These are phyloP conservation scores for Lydus trimaculatus DNA, from an alignment of 2,888 invertebrate genomes.

Conservation along the genomic window DNA sequence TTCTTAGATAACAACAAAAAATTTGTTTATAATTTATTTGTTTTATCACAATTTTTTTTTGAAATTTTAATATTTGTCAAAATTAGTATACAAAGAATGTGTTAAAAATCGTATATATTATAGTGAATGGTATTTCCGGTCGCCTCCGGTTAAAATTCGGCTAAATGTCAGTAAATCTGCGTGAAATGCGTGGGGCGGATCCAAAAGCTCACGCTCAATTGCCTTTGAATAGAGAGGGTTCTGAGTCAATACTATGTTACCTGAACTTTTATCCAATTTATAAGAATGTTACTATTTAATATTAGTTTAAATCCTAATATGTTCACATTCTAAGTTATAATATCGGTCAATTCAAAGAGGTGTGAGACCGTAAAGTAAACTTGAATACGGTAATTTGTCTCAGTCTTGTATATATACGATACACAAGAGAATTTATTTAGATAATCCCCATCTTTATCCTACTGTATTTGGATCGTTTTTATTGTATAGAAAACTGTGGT, in stretches of 20 bases:
- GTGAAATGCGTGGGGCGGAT: conserved; percentile 59
- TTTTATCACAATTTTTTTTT: no score
- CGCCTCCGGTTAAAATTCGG: conserved; percentile 42
- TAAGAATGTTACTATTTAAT: conserved; percentile 35
- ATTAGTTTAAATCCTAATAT: conserved; percentile 13
- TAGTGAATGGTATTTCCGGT: conserved; percentile 50
- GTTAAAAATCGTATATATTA: conserved; percentile 17
- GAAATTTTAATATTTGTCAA: no score
- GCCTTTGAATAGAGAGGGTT: conserved; percentile 49
- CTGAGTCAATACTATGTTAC: conserved; percentile 38
- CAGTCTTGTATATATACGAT: conserved; percentile 27
- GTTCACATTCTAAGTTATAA: conserved; percentile 25
- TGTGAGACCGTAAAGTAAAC: conserved; percentile 50
- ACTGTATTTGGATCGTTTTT: conserved; percentile 31
- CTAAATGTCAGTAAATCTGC: conserved; percentile 59
- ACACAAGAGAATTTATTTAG: conserved; percentile 42
- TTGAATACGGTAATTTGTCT: conserved; percentile 56
- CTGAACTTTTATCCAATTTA: conserved; percentile 28
- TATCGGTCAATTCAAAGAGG: conserved; percentile 41
- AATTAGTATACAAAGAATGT: no score
- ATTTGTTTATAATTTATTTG: background rate
- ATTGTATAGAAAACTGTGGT: conserved; percentile 29
- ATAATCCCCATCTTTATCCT: conserved; percentile 41
- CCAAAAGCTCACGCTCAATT: conserved; percentile 57
- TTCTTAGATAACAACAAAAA: background rate